Conservation (phyloP, 2,113 vertebrate species). For the Hemibagrus wyckioides region DNA sequence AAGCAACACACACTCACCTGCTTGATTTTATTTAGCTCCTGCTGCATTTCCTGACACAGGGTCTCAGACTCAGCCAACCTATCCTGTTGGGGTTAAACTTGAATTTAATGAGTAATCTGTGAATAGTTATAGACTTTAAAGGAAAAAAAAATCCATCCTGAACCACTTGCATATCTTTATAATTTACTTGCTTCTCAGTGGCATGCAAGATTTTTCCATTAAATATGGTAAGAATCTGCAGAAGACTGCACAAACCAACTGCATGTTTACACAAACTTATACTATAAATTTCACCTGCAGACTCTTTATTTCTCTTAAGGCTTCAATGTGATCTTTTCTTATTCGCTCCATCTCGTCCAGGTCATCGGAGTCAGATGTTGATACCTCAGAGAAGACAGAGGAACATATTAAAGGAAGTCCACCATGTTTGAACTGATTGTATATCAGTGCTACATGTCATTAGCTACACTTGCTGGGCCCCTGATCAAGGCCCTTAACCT, state of each 20-base stretch:
- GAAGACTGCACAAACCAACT: neutral
- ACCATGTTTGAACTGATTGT: neutral
- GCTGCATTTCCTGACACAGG: constrained; percentile 76
- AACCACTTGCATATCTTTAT: neutral
- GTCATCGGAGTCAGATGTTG: constrained; percentile 74
- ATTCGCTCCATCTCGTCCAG: constrained; percentile 78
- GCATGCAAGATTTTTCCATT: neutral
- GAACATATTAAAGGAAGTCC: neutral
- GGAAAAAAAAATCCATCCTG: neutral
- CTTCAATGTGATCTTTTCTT: constrained; percentile 80
- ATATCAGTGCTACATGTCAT: neutral
- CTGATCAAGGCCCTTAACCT: neutral
- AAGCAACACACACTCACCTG: constrained; percentile 73
- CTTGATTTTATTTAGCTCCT: constrained; percentile 79
- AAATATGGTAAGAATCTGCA: neutral
- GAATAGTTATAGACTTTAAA: neutral
- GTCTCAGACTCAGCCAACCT: constrained; percentile 79
- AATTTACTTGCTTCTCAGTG: neutral
- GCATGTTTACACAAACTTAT: constrained; percentile 5
- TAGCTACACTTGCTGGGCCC: neutral
- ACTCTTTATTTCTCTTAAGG: constrained; percentile 79
- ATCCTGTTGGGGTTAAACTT: constrained; percentile 71
- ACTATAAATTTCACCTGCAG: constrained; percentile 78
- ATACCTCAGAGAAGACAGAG: constrained; percentile 62
- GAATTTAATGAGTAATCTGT: neutral